Base-by-base conservation (phyloP, 2,888 invertebrate genomes). In the Eledona agricola region DNA sequence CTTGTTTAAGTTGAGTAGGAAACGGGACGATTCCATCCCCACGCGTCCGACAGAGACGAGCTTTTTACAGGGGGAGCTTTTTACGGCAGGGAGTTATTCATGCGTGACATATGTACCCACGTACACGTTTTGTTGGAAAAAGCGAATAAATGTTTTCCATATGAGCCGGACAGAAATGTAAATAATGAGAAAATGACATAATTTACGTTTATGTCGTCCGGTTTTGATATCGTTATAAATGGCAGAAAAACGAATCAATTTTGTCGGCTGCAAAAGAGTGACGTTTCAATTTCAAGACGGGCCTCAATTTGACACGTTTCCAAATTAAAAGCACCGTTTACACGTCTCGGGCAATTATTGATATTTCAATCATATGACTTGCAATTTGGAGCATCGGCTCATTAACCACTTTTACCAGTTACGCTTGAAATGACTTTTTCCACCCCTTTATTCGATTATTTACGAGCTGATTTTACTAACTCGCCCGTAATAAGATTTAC, bases 1-100 rank as follows among this genome's bases (percentile, higher is more conserved):
- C 67, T 65, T 64, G 66, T 67, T 67, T 64, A 64, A 64, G 64
- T 64, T 59, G 65, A 65, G 68, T 65, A 64, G 66, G 67, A 70
- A 70, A 67, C 62, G 63, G 64, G 47, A 32, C 7, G 6, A 51
- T n/a, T n/a, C n/a, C n/a, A n/a, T n/a, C n/a, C n/a, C n/a, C n/a
- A 25, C 11, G 15, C 3, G 62, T 63, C 61, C 52, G 58, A 54
- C 55, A 58, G 57, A 55, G 59, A 65, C n/a, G n/a, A n/a, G n/a
- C n/a, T n/a, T n/a, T n/a, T n/a, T n/a, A n/a, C n/a, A n/a, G 60
- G 51, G 4, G 37, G 26, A 40, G 32, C 9, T 45, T 35, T 51
- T 51, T 51, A 37, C 31, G 25, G 17, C 10, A 42, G 37, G 25
- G 38, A 28, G 49, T 43, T 42, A 35, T 54, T 52, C 47, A 49